Conservation (phyloP, 1,140 invertebrate species). For the Berghia stephanieae region DNA sequence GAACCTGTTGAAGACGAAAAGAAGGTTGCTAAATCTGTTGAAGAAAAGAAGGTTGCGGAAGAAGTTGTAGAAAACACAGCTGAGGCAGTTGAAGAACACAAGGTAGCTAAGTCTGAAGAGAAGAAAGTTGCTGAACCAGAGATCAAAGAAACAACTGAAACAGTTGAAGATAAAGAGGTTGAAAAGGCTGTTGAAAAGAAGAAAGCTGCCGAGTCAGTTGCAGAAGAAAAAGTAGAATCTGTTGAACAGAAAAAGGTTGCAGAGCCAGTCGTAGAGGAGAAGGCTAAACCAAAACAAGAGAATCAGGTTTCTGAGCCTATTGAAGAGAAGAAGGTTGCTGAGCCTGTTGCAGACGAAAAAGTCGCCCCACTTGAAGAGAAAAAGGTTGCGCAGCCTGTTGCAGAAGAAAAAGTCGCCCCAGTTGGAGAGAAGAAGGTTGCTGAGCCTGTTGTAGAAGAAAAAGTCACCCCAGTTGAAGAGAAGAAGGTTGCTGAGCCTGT, state of each 20-base stretch:
- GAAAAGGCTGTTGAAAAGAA: not conserved
- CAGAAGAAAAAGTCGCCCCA: not conserved
- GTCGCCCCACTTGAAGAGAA: not conserved
- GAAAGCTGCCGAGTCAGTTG: not conserved
- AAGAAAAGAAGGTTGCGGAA: too few relatives aligned
- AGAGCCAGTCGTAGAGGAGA: not conserved
- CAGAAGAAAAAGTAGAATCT: not conserved
- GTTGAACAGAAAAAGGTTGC: not conserved
- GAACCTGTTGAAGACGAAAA: too few relatives aligned
- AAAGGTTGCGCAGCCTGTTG: not conserved
- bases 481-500: not conserved
- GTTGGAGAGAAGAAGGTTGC: not conserved
- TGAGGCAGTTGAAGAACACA: too few relatives aligned
- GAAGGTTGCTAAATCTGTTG: too few relatives aligned
- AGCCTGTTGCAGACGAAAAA: not conserved
- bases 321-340: not conserved
- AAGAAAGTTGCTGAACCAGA: not conserved
- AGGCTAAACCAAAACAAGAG: not conserved
- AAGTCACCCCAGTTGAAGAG: constrained; percentile 76
- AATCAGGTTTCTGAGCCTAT: not conserved
- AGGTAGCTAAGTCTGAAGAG: not conserved
- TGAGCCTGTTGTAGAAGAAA: constrained; percentile 54
- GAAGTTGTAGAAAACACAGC: too few relatives aligned
- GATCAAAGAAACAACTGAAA: constrained; percentile 2
- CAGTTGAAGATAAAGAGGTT: not conserved